Evolutionary conservation across 2,797 vertebrate species (phyloP).

Genomic region (Heliangelus exortis): DNA sequence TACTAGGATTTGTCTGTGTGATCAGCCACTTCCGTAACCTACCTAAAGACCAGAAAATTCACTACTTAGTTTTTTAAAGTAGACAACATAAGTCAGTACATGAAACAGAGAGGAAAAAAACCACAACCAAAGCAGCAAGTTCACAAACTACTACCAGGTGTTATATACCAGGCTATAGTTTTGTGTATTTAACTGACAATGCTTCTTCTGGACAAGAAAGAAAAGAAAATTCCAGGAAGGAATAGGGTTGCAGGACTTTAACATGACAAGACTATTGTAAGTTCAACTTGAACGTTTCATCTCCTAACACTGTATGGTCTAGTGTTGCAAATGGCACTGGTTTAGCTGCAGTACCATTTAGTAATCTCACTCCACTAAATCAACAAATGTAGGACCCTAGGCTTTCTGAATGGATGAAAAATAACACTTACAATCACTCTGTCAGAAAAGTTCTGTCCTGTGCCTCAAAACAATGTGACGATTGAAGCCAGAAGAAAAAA

Average conservation of each 20-base stretch:
- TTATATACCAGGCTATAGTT: not conserved
- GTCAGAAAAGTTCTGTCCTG: not conserved
- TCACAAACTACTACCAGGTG: rapidly evolving
- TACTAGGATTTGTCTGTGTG: not conserved
- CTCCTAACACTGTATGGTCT: not conserved
- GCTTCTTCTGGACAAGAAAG: not conserved
- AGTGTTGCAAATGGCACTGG: not conserved
- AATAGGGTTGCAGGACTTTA: not conserved
- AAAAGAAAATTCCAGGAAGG: not conserved
- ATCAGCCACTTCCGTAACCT: not conserved
- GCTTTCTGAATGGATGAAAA: not conserved
- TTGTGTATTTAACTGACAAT: not conserved
- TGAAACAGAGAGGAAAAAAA: not conserved
- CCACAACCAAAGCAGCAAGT: not conserved
- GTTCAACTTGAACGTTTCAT: not conserved
- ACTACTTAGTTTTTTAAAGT: not conserved
- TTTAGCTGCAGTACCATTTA: not conserved
- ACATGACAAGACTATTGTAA: not conserved
- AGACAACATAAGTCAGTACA: not conserved
- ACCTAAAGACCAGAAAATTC: not conserved
- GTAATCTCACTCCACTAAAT: not conserved
- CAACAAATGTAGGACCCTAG: not conserved
- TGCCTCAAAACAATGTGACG: not conserved
- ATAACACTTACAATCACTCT: not conserved
- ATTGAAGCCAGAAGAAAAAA: not conserved